Conservation (phyloP, 2,797 vertebrate genomes). For the Malacoraja senta region DNA sequence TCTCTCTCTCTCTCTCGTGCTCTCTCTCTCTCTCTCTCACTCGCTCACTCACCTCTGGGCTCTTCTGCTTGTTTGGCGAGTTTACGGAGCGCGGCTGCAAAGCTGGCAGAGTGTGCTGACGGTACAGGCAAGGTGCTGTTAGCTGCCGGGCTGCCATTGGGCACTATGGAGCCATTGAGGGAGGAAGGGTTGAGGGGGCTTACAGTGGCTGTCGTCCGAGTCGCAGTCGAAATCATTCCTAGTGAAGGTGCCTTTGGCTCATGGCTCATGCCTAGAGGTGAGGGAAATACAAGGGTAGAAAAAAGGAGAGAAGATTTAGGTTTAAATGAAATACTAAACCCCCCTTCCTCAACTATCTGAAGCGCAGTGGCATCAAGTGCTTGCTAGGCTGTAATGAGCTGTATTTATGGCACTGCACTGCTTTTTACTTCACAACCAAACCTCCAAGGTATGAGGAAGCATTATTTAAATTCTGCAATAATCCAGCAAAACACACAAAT, state of each 20-base stretch:
- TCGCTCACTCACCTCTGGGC: constrained; percentile 78
- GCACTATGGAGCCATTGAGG: constrained; percentile 90
- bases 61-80: constrained; percentile 98
- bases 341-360: background rate
- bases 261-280: constrained; percentile 94
- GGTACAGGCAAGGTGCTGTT: constrained; percentile 68
- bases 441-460: background rate
- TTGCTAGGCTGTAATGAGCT: background rate
- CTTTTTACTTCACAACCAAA: background rate
- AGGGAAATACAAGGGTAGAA: constrained; percentile 46
- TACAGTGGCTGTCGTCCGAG: constrained; percentile 94
- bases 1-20: too few species aligned
- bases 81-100: constrained; percentile 94
- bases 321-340: background rate
- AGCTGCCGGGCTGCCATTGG: constrained; percentile 89
- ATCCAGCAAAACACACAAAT: background rate
- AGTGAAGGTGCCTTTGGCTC: constrained; percentile 98
- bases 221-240: constrained; percentile 98
- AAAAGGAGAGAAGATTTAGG: constrained; percentile 43
- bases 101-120: constrained; percentile 87
- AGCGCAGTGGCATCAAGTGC: background rate
- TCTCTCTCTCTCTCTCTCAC: background rate
- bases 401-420: background rate
- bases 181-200: constrained; percentile 92
- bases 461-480: background rate